These are phyloP conservation scores for Lerema accius DNA, from an alignment of 1,140 invertebrate species.

Conservation along the genomic window DNA sequence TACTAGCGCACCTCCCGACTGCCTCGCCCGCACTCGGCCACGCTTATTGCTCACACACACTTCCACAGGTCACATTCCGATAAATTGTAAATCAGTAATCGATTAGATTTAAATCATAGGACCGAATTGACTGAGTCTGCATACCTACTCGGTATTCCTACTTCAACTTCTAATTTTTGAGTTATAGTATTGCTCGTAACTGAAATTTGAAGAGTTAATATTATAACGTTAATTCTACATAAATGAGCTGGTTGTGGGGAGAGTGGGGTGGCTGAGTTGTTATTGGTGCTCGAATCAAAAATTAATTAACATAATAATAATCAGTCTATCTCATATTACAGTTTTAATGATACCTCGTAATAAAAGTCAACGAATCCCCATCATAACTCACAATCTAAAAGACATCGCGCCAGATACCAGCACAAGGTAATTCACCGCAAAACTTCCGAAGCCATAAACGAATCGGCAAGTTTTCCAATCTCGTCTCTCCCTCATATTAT, in stretches of 20 bases:
- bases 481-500: constrained; percentile 51
- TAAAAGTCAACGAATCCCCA: neutral
- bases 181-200: no score
- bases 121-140: no score
- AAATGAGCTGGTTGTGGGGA: no score
- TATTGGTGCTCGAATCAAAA: no score
- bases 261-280: no score
- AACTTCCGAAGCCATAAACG: constrained; percentile 58
- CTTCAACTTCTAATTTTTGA: no score
- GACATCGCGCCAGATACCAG: constrained; percentile 4
- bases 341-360: neutral
- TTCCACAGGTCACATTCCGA: neutral
- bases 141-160: no score
- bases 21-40: constrained; percentile 33
- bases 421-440: constrained; percentile 34
- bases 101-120: no score
- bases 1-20: constrained; percentile 42
- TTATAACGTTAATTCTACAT: no score
- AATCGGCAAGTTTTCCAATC: constrained; percentile 61
- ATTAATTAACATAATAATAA: no score
- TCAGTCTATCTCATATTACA: no score
- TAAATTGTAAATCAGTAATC: constrained; percentile 1
- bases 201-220: no score
- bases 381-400: constrained; percentile 11
- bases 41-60: constrained; percentile 42